phyloP scores from a whole-genome alignment of 2,888 invertebrate genomes.

The Gandaritis pyraliata region DNA sequence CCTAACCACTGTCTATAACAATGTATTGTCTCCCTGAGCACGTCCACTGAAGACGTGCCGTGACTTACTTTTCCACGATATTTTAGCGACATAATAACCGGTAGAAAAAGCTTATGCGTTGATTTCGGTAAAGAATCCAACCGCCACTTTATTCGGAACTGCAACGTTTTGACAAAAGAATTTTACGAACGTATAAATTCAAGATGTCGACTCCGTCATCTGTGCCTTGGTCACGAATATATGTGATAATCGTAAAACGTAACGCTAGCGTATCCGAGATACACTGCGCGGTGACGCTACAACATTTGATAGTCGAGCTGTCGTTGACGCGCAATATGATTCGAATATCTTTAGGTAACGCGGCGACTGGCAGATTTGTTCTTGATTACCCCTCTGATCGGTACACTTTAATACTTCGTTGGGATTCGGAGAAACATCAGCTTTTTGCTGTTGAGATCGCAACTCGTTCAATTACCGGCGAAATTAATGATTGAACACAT shows the following conservation, averaged over 20 bases:
- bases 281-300: too few species aligned
- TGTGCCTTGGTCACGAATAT: too few species aligned
- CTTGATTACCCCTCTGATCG: too few species aligned
- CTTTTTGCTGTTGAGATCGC: conserved; percentile 70
- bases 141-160: conserved; percentile 68
- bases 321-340: too few species aligned
- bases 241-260: too few species aligned
- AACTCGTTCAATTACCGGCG: conserved; percentile 78
- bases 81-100: conserved; percentile 66
- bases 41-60: too few species aligned
- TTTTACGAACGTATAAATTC: conserved; percentile 82
- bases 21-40: too few species aligned
- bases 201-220: conserved; percentile 58
- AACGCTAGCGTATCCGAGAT: too few species aligned
- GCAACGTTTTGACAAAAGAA: conserved; percentile 81
- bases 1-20: too few species aligned
- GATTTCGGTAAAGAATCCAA: conserved; percentile 78
- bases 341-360: too few species aligned
- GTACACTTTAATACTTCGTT: conserved; percentile 62
- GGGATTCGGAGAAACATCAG: conserved; percentile 72
- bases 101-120: conserved; percentile 65
- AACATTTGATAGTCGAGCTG: too few species aligned
- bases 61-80: conserved; percentile 11
- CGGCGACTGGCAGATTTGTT: too few species aligned
- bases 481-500: conserved; percentile 83